These are phyloP conservation scores for Pyrocoelia pectoralis DNA, from an alignment of 2,888 invertebrate species.

Conservation along the genomic window DNA sequence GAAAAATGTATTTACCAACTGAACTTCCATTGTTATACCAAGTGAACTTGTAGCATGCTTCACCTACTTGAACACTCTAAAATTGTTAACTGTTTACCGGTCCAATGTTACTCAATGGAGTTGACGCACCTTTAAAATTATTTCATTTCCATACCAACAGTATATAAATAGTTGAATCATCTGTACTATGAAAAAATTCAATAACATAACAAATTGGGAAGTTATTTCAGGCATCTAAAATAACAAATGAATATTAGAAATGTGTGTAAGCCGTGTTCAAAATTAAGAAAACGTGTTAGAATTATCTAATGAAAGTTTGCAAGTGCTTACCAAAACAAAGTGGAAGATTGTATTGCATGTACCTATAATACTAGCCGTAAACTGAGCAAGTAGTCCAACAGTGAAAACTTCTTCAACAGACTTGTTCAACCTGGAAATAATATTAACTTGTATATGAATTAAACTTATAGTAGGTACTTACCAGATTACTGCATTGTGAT, in stretches of 20 bases:
- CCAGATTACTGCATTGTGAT: constrained; percentile 27
- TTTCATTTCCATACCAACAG: constrained; percentile 39
- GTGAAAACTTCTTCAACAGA: constrained; percentile 25
- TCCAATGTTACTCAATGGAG: background rate
- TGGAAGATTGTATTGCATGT: constrained; percentile 33
- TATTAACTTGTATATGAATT: background rate
- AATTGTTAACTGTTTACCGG: background rate
- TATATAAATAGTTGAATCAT: constrained; percentile 32
- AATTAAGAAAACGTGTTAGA: too few relatives aligned
- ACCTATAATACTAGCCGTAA: constrained; percentile 26
- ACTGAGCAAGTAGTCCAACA: constrained; percentile 30
- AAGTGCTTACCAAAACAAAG: constrained; percentile 25
- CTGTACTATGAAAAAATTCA: constrained; percentile 21
- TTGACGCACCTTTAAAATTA: constrained; percentile 37
- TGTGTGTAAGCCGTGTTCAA: too few relatives aligned
- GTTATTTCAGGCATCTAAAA: constrained; percentile 14
- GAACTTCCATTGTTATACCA: constrained; percentile 31
- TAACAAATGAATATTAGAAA: background rate
- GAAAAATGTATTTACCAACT: constrained; percentile 27
- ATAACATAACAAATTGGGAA: constrained; percentile 22
- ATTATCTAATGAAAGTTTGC: too few relatives aligned
- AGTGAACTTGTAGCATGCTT: constrained; percentile 33
- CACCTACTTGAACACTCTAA: constrained; percentile 32
- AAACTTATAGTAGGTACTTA: background rate
- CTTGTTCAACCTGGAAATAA: background rate